Evolutionary conservation across 2,797 vertebrate genomes (phyloP).

Genomic region (Pseudochromis fuscus): DNA sequence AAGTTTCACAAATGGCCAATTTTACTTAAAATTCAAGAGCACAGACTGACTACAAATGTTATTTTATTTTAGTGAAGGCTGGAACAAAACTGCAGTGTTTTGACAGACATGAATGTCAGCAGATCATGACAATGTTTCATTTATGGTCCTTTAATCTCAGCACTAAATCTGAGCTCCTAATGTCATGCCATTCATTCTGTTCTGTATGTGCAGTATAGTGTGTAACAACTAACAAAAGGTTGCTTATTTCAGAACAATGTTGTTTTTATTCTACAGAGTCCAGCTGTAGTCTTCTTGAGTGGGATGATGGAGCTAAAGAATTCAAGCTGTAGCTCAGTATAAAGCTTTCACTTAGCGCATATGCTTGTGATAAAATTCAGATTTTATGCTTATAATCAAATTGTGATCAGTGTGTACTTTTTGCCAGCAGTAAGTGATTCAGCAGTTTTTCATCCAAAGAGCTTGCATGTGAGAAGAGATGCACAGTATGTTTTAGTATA

Average conservation of each 20-base stretch:
- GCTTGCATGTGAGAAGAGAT: conserved; percentile 8
- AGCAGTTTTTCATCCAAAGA: conserved; percentile 16
- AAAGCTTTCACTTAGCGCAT: conserved; percentile 46
- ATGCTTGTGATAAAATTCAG: conserved; percentile 27
- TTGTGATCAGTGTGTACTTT: conserved; percentile 16
- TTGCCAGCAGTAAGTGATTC: conserved; percentile 13
- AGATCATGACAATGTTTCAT: conserved; percentile 17
- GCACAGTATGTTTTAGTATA: not conserved
- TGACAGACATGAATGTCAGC: not conserved
- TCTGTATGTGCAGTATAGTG: conserved; percentile 29
- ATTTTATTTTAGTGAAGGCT: not conserved
- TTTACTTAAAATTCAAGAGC: not conserved
- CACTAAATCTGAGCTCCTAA: conserved; percentile 30
- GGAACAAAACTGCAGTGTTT: conserved; percentile 30
- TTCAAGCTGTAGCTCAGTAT: conserved; percentile 45
- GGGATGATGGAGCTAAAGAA: conserved; percentile 65
- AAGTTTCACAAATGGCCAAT: conserved; percentile 9
- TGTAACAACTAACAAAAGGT: conserved; percentile 60
- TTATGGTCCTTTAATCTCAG: conserved; percentile 33
- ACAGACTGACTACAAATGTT: not conserved
- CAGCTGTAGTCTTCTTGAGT: conserved; percentile 66
- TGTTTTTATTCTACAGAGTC: conserved; percentile 58
- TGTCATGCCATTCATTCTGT: conserved; percentile 43
- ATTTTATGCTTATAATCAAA: conserved; percentile 28
- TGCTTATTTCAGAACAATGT: conserved; percentile 70